Evolutionary conservation across 2,797 vertebrate species (phyloP), one percentile per base, ranked within the genome.

Genomic region (Phataginus tetradactyla): DNA sequence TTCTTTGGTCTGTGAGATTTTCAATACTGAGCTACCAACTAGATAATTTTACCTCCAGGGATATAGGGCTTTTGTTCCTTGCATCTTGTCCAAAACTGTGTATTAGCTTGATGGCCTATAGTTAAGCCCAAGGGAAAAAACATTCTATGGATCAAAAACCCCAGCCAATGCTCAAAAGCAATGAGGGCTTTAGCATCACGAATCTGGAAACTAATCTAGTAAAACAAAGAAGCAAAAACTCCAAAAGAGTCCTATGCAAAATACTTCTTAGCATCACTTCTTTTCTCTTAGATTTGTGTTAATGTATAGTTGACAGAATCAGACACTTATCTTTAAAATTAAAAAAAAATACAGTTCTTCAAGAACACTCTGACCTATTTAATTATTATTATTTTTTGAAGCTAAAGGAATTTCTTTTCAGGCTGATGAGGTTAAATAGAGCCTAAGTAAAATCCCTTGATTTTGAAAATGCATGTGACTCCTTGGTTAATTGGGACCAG

Each of bases 401-500:
- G 53, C 11, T 68, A 88, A 89, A 83, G 10, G 57, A 23, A 25
- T 51, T n/a, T 78, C 5, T 66, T 64, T 86, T 84, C 32, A 66
- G 39, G 32, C 88, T 93, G 75, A 63, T 88, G 59, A 87, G 39
- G 53, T 90, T 96, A 97, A 90, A 32, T 75, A 78, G 87, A 86
- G 61, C 87, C n/a, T 88, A 97, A 96, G 51, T 45, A 86, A 11
- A 97, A 0, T 34, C 85, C 13, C 37, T 94, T 94, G 59, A 5
- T 97, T 98, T 97, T 94, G 91, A 97, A 97, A 94, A 32, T 4
- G 81, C 29, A 15, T 21, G 18, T 63, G 64, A 45, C 95, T 95
- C 9, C 61, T 97, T 97, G 81, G 75, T 86, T 98, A 97, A 97
- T 97, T 98, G 96, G 92, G 91, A 96, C 91, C 21, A 8, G 92